phyloP scores from a whole-genome alignment of 2,797 vertebrate genomes.

The Gymnothorax javanicus region DNA sequence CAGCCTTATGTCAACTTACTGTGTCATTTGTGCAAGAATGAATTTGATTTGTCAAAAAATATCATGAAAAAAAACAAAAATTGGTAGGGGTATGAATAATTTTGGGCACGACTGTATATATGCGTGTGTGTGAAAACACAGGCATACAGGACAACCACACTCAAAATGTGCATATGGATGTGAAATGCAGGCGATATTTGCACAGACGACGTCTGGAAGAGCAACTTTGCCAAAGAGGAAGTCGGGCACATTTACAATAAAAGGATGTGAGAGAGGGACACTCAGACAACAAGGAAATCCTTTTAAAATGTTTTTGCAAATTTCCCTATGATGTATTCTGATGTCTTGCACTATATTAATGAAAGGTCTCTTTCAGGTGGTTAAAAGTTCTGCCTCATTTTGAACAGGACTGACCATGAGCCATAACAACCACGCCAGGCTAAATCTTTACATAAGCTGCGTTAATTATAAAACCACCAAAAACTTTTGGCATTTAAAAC shows the following conservation, averaged over 20 bases:
- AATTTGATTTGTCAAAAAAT: no score
- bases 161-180: not conserved
- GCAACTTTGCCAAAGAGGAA: not conserved
- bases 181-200: not conserved
- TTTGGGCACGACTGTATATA: no score
- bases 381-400: no score
- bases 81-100: no score
- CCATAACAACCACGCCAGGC: no score
- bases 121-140: not conserved
- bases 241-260: not conserved
- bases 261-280: not conserved
- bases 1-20: no score
- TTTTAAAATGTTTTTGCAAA: slow-evolving; percentile 2
- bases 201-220: not conserved
- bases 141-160: not conserved
- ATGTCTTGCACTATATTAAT: not conserved
- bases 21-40: no score
- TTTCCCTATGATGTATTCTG: not conserved
- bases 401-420: no score
- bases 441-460: no score
- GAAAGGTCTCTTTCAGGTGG: not conserved
- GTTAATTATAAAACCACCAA: no score
- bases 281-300: not conserved
- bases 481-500: no score
- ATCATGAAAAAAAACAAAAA: no score